Evolutionary conservation across 2,113 vertebrate genomes (phyloP).

Genomic region (Phocoena sinus): DNA sequence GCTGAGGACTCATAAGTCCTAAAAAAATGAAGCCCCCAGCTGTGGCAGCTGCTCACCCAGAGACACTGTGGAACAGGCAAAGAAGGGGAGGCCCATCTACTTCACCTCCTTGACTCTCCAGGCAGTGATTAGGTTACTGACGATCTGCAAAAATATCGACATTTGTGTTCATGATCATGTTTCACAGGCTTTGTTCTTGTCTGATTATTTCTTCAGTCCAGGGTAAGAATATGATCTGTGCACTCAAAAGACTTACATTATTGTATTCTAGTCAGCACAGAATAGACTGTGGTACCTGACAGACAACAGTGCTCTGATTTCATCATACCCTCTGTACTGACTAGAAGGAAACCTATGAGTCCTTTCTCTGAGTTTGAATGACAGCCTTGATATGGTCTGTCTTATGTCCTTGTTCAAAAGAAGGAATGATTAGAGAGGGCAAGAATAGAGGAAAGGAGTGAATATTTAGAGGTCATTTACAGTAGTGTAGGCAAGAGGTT

Average conservation of each 20-base stretch:
- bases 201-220: not conserved
- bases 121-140: not conserved
- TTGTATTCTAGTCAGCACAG: not conserved
- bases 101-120: not conserved
- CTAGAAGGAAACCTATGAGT: conserved; percentile 47
- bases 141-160: not conserved
- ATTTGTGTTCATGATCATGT: not conserved
- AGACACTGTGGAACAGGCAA: not conserved
- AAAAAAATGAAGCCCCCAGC: not conserved
- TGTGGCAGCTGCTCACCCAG: not conserved
- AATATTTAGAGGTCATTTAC: not conserved
- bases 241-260: not conserved
- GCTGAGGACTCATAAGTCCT: not conserved
- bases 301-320: conserved; percentile 31
- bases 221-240: not conserved
- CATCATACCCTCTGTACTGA: not conserved
- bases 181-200: not conserved
- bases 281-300: not conserved
- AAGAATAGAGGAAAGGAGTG: not conserved
- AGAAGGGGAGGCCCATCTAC: not conserved
- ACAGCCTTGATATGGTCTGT: conserved; percentile 71
- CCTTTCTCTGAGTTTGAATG: conserved; percentile 65
- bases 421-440: not conserved
- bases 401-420: conserved; percentile 54
- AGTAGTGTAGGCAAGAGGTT: not conserved